A percentile compares a stretch with the other conserved stretches of the same genome.
phyloP scores from a whole-genome alignment of 2,797 vertebrate species.

The Sebastes reedi region DNA sequence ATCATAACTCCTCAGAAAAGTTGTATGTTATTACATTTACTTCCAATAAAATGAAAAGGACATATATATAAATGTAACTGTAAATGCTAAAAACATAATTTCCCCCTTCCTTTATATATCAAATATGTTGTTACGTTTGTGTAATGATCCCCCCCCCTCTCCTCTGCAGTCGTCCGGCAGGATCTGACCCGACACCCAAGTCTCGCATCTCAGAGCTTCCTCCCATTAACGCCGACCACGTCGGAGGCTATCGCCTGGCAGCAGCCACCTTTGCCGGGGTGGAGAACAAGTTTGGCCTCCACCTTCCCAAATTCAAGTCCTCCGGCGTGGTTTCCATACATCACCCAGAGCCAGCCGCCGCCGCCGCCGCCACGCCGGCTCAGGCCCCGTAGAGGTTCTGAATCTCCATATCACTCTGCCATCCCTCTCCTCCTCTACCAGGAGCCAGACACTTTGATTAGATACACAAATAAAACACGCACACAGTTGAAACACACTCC shows the following conservation, averaged over 20 bases:
- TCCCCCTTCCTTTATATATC: neutral
- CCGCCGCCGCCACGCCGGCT: slow-evolving; percentile 24
- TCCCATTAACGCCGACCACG: slow-evolving; percentile 89
- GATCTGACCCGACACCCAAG: slow-evolving; percentile 89
- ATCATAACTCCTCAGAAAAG: neutral
- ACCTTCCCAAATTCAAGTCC: slow-evolving; percentile 95
- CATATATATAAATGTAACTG: neutral
- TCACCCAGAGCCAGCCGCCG: slow-evolving; percentile 60
- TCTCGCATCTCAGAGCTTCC: slow-evolving; percentile 95
- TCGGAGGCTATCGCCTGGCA: slow-evolving; percentile 95
- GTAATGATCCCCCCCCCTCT: neutral
- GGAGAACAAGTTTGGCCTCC: slow-evolving; percentile 98
- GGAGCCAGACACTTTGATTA: slow-evolving; percentile 68
- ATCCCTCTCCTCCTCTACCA: slow-evolving; percentile 55
- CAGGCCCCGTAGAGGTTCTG: slow-evolving; percentile 72
- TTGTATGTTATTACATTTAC: neutral
- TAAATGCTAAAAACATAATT: neutral
- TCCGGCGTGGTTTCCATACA: slow-evolving; percentile 81
- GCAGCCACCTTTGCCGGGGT: slow-evolving; percentile 97
- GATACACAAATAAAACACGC: slow-evolving; percentile 34
- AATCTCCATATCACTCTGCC: slow-evolving; percentile 42
- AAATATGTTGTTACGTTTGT: neutral
- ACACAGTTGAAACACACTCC: slow-evolving; percentile 50
- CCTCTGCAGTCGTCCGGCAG: slow-evolving; percentile 86
- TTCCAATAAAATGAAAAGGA: no score